Conservation (phyloP, 2,888 invertebrate genomes). For the Flexamia atlantica region DNA sequence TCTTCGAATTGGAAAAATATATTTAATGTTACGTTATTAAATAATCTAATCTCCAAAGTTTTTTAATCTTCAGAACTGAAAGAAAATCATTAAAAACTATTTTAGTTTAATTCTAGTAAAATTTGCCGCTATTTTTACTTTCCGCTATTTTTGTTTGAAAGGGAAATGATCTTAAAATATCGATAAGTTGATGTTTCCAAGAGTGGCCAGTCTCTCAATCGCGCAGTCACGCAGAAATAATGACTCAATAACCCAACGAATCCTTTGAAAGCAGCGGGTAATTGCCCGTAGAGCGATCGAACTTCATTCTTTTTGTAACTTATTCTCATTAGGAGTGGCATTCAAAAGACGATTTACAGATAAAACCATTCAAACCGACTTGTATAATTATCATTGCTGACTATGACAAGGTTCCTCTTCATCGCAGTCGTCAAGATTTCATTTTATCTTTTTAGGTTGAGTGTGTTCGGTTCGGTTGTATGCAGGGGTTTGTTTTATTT, state of each 20-base stretch:
- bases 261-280: conserved; percentile 25
- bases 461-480: too few relatives aligned
- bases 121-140: too few relatives aligned
- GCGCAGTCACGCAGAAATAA: conserved; percentile 21
- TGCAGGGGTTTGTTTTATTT: too few relatives aligned
- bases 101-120: too few relatives aligned
- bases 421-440: too few relatives aligned
- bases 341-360: conserved; percentile 1
- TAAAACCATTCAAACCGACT: not conserved
- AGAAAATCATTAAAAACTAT: too few relatives aligned
- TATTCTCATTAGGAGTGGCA: not conserved
- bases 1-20: too few relatives aligned
- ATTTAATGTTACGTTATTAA: too few relatives aligned
- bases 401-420: too few relatives aligned
- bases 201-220: not conserved
- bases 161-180: not conserved
- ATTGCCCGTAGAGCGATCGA: not conserved
- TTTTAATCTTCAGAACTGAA: too few relatives aligned
- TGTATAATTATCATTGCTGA: not conserved
- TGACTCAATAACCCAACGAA: conserved; percentile 24
- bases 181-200: not conserved
- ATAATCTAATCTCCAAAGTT: too few relatives aligned
- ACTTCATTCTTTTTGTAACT: not conserved
- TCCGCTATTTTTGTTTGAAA: not conserved
- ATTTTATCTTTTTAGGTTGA: too few relatives aligned